A percentile compares a stretch with the other conserved stretches of the same genome.
Evolutionary conservation across 1,140 invertebrate genomes (phyloP).

Genomic region (Drosophila subobscura): DNA sequence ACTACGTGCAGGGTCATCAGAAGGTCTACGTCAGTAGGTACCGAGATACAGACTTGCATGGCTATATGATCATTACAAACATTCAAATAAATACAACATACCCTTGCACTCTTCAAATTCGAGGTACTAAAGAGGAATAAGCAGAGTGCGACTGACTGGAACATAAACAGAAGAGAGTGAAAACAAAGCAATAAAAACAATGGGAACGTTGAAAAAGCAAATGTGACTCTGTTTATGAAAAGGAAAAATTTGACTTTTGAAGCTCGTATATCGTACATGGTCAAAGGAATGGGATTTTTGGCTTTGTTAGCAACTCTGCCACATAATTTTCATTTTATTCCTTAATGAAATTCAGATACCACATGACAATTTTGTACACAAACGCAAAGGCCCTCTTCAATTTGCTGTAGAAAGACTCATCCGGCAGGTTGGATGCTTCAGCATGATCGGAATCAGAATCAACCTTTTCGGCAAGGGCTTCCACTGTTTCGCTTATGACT

Average conservation of each 20-base stretch:
- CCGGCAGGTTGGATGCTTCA: too few relatives aligned
- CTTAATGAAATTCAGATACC: slow-evolving; percentile 1
- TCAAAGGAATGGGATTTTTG: not conserved
- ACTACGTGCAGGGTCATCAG: not conserved
- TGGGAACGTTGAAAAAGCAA: not conserved
- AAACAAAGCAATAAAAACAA: slow-evolving; percentile 38
- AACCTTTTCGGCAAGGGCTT: too few relatives aligned
- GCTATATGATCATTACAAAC: too few relatives aligned
- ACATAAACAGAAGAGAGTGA: slow-evolving; percentile 50
- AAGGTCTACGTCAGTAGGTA: too few relatives aligned
- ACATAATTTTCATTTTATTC: slow-evolving; percentile 15
- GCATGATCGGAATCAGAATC: not conserved
- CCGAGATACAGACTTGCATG: too few relatives aligned
- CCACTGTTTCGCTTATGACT: too few relatives aligned
- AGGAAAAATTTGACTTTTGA: slow-evolving; percentile 8
- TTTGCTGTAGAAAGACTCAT: not conserved
- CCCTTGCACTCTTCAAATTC: too few relatives aligned
- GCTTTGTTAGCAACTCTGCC: not conserved
- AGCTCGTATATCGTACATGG: not conserved
- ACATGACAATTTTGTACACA: slow-evolving; percentile 2
- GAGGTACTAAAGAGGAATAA: slow-evolving; percentile 1
- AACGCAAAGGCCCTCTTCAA: not conserved
- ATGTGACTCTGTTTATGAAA: not conserved
- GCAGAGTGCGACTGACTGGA: slow-evolving; percentile 49
- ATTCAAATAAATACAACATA: too few relatives aligned